Percentiles rank a stretch among this genome's conserved stretches.
Evolutionary conservation across 2,888 invertebrate genomes (phyloP).

Genomic region (Tigriopus californicus): DNA sequence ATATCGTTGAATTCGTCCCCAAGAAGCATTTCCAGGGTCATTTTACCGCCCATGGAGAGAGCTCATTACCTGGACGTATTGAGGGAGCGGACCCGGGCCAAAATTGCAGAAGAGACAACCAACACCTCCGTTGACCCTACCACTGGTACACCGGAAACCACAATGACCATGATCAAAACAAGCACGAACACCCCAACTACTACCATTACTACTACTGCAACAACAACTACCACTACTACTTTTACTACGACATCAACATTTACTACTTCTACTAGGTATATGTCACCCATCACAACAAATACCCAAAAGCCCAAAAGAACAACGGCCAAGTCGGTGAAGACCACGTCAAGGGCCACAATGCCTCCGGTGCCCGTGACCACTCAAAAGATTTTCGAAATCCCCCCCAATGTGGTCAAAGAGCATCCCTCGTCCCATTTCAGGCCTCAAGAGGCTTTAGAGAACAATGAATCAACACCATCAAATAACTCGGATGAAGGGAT

Average conservation of each 20-base stretch:
- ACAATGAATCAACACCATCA: neutral
- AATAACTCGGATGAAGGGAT: neutral
- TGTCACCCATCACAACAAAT: neutral
- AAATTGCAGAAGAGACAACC: neutral
- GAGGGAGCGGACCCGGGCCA: neutral
- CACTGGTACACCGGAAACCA: slow-evolving; percentile 12
- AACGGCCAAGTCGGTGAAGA: no score
- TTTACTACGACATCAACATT: slow-evolving; percentile 27
- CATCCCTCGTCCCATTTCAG: neutral
- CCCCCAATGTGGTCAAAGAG: neutral
- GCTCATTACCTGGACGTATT: no score
- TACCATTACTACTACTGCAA: slow-evolving; percentile 14
- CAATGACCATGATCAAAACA: slow-evolving; percentile 37
- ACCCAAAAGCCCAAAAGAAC: no score
- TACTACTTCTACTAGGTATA: slow-evolving; percentile 20
- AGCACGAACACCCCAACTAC: neutral
- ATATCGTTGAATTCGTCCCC: no score
- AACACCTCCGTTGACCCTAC: neutral
- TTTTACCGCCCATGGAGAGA: no score
- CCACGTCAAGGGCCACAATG: neutral
- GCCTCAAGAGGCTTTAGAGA: neutral
- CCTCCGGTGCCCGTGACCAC: neutral
- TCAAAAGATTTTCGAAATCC: neutral
- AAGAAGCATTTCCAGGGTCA: no score
- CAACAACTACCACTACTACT: slow-evolving; percentile 24